Conservation (phyloP, 2,797 vertebrate genomes). For the Sorex maritimensis region DNA sequence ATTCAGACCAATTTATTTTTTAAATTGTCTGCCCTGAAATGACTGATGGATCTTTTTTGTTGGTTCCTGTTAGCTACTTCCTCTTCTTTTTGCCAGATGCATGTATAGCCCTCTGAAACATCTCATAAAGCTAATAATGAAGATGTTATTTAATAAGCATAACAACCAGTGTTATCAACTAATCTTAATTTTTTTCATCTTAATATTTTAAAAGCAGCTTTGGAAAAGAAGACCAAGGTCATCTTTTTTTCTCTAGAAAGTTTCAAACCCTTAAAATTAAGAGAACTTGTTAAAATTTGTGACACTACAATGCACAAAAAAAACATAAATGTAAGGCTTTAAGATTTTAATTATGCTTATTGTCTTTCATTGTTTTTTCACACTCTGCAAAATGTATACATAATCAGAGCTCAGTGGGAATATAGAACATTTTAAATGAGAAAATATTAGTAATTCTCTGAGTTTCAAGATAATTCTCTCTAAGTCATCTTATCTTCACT, state of each 20-base stretch:
- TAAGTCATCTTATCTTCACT: neutral
- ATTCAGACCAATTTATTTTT: conserved; percentile 27
- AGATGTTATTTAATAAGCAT: conserved; percentile 66
- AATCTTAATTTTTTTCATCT: conserved; percentile 78
- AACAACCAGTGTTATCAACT: conserved; percentile 45
- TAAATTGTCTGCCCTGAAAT: conserved; percentile 24
- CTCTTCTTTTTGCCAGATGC: conserved; percentile 14
- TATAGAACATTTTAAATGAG: conserved; percentile 26
- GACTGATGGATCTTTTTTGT: conserved; percentile 68
- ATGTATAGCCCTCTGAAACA: conserved; percentile 65
- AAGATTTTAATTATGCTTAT: neutral
- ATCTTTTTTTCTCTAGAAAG: conserved; percentile 53
- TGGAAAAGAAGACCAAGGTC: neutral
- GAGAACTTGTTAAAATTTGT: conserved; percentile 22
- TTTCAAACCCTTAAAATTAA: conserved; percentile 68
- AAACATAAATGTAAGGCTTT: conserved; percentile 32
- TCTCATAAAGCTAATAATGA: conserved; percentile 67
- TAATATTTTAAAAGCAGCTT: conserved; percentile 75
- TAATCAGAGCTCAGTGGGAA: neutral
- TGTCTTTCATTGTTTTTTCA: conserved; percentile 2
- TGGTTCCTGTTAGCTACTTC: conserved; percentile 56
- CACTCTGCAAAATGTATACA: neutral
- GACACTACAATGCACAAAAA: neutral
- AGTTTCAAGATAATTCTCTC: conserved; percentile 24
- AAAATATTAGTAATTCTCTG: neutral